Evolutionary conservation across 2,888 invertebrate genomes (phyloP).

Genomic region (Lasioglossum zephyrum): DNA sequence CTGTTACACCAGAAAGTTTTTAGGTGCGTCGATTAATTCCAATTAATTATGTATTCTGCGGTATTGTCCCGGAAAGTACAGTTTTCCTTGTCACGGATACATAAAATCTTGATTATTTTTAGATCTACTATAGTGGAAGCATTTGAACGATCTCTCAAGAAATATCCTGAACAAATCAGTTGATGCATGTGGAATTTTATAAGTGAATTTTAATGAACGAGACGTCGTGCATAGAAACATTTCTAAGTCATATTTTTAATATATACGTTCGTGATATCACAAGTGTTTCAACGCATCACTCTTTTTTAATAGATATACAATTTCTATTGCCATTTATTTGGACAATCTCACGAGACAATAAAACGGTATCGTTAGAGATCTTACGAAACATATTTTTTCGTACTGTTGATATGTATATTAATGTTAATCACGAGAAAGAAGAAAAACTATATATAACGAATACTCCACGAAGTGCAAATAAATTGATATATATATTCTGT

Average conservation of each 20-base stretch:
- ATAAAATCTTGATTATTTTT: conserved; percentile 76
- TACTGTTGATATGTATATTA: conserved; percentile 2
- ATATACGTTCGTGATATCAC: neutral
- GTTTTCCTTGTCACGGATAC: neutral
- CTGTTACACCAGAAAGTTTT: conserved; percentile 94
- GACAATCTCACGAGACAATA: neutral
- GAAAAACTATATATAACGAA: conserved; percentile 14
- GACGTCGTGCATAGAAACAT: neutral
- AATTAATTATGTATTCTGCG: neutral
- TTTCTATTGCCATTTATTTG: neutral
- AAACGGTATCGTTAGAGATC: neutral
- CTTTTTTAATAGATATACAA: conserved; percentile 30
- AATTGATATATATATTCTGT: conserved; percentile 41
- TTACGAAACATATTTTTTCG: neutral
- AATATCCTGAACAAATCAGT: conserved; percentile 75
- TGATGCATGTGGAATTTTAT: conserved; percentile 37
- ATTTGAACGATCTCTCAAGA: conserved; percentile 89
- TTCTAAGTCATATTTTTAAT: conserved; percentile 17
- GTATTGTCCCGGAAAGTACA: neutral
- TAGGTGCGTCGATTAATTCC: conserved; percentile 86
- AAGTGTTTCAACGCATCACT: neutral
- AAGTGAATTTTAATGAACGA: neutral
- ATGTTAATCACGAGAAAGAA: neutral
- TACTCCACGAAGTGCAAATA: conserved; percentile 6
- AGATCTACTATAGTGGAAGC: conserved; percentile 92